Conservation (phyloP, 1,140 invertebrate genomes). For the Pseudomyrmex sp. region DNA sequence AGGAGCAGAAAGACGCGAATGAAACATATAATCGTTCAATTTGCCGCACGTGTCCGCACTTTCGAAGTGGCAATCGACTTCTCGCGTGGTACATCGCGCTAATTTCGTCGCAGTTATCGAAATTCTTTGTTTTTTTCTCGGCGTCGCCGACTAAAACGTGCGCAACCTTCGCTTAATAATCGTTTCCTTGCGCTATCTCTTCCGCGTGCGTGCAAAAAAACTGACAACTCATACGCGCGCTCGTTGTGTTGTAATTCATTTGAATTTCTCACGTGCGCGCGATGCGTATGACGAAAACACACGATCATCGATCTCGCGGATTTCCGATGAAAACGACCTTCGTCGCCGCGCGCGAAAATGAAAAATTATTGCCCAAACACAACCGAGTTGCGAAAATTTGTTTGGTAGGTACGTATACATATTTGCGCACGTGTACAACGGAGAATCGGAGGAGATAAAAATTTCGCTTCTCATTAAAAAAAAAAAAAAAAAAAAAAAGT, state of each 20-base stretch:
- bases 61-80: background rate
- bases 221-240: background rate
- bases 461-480: background rate
- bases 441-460: background rate
- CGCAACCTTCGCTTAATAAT: background rate
- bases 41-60: conserved; percentile 17
- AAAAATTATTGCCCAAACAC: no score
- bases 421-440: no score
- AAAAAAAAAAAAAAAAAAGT: background rate
- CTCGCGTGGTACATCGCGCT: background rate
- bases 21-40: background rate
- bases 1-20: background rate
- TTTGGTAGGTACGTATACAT: no score
- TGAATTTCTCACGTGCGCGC: background rate
- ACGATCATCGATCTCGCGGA: no score
- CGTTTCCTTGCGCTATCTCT: background rate
- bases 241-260: background rate
- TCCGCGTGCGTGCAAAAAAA: background rate
- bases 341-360: no score
- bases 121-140: conserved; percentile 3
- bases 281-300: background rate
- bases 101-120: background rate
- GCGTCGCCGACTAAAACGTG: background rate
- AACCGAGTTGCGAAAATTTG: no score
- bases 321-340: no score